A percentile compares a stretch with the other conserved stretches of the same genome.
Conservation (phyloP, 2,113 vertebrate species). For the Vireo altiloquus region DNA sequence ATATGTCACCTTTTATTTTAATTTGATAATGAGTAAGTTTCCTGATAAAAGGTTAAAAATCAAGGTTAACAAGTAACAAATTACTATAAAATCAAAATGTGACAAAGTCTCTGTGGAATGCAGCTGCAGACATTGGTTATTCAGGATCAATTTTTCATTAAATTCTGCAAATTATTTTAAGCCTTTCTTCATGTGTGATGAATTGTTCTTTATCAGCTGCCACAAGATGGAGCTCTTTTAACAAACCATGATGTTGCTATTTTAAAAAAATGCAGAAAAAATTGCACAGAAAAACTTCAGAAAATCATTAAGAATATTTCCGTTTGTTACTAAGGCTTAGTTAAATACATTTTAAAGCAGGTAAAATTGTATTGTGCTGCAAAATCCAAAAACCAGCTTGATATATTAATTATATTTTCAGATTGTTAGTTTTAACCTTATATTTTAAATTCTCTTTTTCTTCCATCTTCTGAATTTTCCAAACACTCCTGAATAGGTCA, state of each 20-base stretch:
- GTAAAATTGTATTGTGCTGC: not conserved
- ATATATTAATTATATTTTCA: not conserved
- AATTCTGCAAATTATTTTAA: conserved; percentile 63
- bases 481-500: not conserved
- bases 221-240: conserved; percentile 76
- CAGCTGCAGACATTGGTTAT: conserved; percentile 23
- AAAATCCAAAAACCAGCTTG: not conserved
- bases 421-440: not conserved
- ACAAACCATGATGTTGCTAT: conserved; percentile 36
- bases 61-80: conserved; percentile 61
- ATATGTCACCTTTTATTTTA: not conserved
- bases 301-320: not conserved
- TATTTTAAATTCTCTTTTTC: not conserved
- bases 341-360: not conserved
- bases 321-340: not conserved
- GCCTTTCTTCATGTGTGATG: not conserved
- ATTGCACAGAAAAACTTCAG: not conserved
- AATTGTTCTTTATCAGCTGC: conserved; percentile 24
- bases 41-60: conserved; percentile 39
- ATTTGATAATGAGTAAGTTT: conserved; percentile 32
- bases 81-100: conserved; percentile 56
- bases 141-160: conserved; percentile 72
- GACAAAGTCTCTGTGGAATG: conserved; percentile 26
- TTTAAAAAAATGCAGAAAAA: not conserved
- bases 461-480: not conserved